A percentile compares a stretch with the other conserved stretches of the same genome.
Evolutionary conservation across 2,797 vertebrate species (phyloP).

Genomic region (Varecia variegata): DNA sequence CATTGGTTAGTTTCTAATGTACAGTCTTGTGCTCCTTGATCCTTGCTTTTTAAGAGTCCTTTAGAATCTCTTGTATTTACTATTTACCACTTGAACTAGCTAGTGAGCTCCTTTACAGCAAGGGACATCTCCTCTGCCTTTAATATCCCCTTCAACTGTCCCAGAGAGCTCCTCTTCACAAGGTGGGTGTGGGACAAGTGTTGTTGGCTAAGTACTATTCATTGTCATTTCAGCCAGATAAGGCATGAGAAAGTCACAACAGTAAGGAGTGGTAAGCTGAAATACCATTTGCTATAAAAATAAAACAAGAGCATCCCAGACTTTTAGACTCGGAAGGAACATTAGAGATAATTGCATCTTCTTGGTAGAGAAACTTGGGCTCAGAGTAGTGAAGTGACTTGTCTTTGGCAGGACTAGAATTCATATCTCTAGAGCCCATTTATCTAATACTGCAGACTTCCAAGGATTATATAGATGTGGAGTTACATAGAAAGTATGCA

Average conservation of each 20-base stretch:
- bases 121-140: conserved; percentile 20
- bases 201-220: conserved; percentile 44
- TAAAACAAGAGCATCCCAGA: neutral
- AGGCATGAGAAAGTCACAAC: neutral
- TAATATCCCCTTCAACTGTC: conserved; percentile 44
- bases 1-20: conserved; percentile 9
- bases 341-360: conserved; percentile 6
- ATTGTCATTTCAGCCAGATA: conserved; percentile 36
- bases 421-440: neutral
- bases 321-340: neutral
- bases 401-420: conserved; percentile 12
- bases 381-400: neutral
- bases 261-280: neutral
- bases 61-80: conserved; percentile 33
- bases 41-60: conserved; percentile 18
- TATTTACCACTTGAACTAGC: conserved; percentile 46
- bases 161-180: conserved; percentile 48
- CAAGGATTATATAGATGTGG: neutral
- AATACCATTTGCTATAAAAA: conserved; percentile 40
- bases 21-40: neutral
- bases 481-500: neutral
- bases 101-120: conserved; percentile 27
- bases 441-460: neutral
- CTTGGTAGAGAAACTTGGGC: neutral
- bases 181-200: neutral